phyloP scores from a whole-genome alignment of 2,797 vertebrate genomes.

The Agapornis canus region DNA sequence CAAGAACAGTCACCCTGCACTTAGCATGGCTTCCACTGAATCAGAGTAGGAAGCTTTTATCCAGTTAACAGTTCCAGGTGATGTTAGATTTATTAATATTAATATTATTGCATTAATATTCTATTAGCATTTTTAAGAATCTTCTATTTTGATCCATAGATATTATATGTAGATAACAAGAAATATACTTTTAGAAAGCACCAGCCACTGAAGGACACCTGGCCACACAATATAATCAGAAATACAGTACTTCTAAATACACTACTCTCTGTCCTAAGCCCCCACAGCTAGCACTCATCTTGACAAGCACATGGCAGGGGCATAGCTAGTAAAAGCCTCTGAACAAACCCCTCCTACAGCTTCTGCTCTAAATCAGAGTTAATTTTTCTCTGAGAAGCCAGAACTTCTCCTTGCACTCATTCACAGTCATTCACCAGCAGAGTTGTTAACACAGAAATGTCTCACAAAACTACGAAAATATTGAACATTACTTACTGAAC shows the following conservation, averaged over 20 bases:
- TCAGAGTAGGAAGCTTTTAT: background rate
- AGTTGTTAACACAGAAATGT: background rate
- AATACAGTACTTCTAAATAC: background rate
- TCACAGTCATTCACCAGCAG: background rate
- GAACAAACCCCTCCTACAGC: background rate
- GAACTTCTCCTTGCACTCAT: background rate
- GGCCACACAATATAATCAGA: background rate
- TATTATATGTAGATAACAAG: background rate
- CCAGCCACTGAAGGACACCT: background rate
- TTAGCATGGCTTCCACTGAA: background rate
- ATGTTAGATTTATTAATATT: background rate
- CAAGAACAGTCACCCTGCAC: background rate
- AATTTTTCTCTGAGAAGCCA: background rate
- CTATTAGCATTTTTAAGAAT: background rate
- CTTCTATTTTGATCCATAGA: background rate
- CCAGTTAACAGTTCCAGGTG: background rate
- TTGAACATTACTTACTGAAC: background rate
- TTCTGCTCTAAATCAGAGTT: background rate
- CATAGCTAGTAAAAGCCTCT: background rate
- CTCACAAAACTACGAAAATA: background rate
- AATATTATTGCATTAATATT: background rate
- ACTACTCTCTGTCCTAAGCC: background rate
- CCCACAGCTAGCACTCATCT: background rate
- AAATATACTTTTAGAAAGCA: background rate
- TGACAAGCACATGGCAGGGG: background rate